These are phyloP conservation scores for Leptinotarsa haldemani DNA, from an alignment of 2,888 invertebrate genomes.

Conservation along the genomic window DNA sequence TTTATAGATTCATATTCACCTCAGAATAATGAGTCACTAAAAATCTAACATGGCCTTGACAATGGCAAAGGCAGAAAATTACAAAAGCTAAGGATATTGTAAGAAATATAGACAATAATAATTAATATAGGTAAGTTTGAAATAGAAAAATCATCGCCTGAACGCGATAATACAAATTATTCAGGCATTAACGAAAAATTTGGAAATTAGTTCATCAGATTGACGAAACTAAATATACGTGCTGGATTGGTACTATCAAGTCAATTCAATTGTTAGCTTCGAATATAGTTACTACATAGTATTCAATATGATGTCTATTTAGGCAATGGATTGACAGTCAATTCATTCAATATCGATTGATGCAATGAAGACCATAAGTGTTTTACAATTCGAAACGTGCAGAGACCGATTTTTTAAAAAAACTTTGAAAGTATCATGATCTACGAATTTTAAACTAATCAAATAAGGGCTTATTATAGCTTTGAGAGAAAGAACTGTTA, in stretches of 20 bases:
- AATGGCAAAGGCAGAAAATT: slow-evolving; percentile 39
- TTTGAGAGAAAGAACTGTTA: slow-evolving; percentile 23
- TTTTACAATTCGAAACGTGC: no score
- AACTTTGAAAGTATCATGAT: slow-evolving; percentile 25
- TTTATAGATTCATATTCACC: not conserved
- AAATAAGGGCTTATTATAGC: slow-evolving; percentile 17
- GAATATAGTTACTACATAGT: not conserved
- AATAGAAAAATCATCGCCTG: not conserved
- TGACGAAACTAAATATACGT: not conserved
- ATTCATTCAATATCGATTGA: not conserved
- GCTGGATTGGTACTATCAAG: not conserved
- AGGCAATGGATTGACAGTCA: not conserved
- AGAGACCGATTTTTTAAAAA: not conserved
- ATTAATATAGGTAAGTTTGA: slow-evolving; percentile 20
- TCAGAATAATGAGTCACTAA: not conserved
- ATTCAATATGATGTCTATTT: not conserved
- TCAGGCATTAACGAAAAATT: not conserved
- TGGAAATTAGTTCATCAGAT: not conserved
- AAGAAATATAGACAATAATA: slow-evolving; percentile 46
- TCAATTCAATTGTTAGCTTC: not conserved
- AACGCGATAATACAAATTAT: not conserved
- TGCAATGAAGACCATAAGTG: not conserved
- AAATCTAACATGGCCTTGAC: slow-evolving; percentile 32
- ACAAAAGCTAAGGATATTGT: slow-evolving; percentile 41
- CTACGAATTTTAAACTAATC: slow-evolving; percentile 27